Conservation (phyloP, 2,113 vertebrate species). For the Seriola dumerili region DNA sequence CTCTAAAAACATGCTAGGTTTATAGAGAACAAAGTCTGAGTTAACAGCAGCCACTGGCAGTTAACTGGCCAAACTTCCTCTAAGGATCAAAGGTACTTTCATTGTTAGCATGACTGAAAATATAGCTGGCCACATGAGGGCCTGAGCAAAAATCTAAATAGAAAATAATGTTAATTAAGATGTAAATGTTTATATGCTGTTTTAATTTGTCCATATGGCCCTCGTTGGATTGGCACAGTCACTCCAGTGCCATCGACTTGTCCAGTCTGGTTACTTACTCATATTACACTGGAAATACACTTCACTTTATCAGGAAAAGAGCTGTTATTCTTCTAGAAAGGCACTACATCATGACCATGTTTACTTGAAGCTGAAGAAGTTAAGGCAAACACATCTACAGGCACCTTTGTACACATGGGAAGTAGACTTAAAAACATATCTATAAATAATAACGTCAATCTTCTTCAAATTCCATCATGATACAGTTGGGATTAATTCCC, state of each 20-base stretch:
- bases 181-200: not conserved
- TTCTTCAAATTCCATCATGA: not conserved
- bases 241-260: not conserved
- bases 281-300: not conserved
- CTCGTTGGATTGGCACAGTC: not conserved
- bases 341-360: not conserved
- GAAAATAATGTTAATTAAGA: not conserved
- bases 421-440: not conserved
- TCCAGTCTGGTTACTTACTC: not conserved
- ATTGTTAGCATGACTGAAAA: conserved; percentile 2
- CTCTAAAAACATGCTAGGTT: conserved; percentile 35
- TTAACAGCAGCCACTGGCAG: conserved; percentile 21
- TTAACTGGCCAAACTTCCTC: conserved; percentile 52
- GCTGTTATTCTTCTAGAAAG: not conserved
- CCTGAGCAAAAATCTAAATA: conserved; percentile 49
- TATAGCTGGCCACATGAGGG: conserved; percentile 42
- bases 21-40: conserved; percentile 69
- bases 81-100: conserved; percentile 75
- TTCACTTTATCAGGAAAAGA: not conserved
- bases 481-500: not conserved
- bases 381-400: not conserved
- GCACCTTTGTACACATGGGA: not conserved
- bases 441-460: not conserved
- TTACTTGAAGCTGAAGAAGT: not conserved
- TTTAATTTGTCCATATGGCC: not conserved